Evolutionary conservation across 2,113 vertebrate genomes (phyloP).

Genomic region (Promerops cafer): DNA sequence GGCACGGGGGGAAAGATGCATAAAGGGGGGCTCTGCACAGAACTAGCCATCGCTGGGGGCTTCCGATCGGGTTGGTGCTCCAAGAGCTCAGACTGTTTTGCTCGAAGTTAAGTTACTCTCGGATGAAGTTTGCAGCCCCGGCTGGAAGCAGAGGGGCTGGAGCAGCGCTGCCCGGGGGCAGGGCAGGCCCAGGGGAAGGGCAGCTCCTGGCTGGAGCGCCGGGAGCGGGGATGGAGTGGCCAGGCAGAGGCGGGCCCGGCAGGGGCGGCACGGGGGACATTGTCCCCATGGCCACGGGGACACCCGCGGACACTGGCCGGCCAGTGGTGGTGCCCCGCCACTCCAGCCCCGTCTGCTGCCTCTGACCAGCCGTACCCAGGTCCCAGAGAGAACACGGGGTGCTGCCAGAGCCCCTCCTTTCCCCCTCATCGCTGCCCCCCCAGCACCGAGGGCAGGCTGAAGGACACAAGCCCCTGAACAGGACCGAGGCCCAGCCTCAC

Average conservation of each 20-base stretch:
- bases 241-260: not conserved
- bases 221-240: rapidly evolving
- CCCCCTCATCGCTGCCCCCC: not conserved
- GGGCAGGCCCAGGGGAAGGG: not conserved
- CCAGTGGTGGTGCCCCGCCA: not conserved
- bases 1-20: not conserved
- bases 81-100: not conserved
- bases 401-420: not conserved
- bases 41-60: not conserved
- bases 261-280: not conserved
- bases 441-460: not conserved
- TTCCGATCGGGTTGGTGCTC: not conserved
- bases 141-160: not conserved
- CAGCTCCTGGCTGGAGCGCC: rapidly evolving
- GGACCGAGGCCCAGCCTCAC: not conserved
- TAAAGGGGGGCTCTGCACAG: not conserved
- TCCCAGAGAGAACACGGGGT: not conserved
- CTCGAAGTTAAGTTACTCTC: too few species aligned
- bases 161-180: not conserved
- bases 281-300: not conserved
- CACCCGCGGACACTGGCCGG: not conserved
- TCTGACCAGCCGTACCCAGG: not conserved
- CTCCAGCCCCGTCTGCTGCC: not conserved
- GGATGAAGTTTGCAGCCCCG: not conserved
- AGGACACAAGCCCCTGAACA: not conserved